Percentiles rank a stretch among this genome's conserved stretches.
These are phyloP conservation scores for Anthophora plumipes DNA, from an alignment of 2,888 invertebrate genomes.

Conservation along the genomic window DNA sequence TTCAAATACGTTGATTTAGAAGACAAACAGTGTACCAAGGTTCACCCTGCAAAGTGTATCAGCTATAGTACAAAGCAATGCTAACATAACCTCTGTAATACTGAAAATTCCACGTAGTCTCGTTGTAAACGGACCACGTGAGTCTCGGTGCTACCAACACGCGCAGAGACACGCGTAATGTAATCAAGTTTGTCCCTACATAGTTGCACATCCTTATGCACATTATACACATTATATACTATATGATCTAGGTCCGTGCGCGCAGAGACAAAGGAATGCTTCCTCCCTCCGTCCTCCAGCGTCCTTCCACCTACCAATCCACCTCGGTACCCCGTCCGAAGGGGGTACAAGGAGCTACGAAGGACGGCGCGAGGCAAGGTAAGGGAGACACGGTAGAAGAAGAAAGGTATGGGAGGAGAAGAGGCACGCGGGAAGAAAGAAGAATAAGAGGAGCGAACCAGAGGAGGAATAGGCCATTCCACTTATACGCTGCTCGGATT, in stretches of 20 bases:
- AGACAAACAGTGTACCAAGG: too few species aligned
- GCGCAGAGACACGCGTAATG: constrained; percentile 26
- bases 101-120: not conserved
- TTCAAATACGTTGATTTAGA: too few species aligned
- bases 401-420: constrained; percentile 57
- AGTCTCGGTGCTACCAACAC: not conserved
- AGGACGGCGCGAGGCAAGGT: constrained; percentile 68
- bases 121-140: not conserved
- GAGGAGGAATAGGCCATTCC: constrained; percentile 84
- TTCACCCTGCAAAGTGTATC: too few species aligned
- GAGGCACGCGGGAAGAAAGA: constrained; percentile 79
- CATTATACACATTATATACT: constrained; percentile 67
- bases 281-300: constrained; percentile 75
- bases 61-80: too few species aligned
- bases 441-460: constrained; percentile 81
- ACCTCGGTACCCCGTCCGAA: constrained; percentile 71
- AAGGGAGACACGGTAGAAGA: constrained; percentile 57
- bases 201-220: constrained; percentile 57
- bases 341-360: constrained; percentile 74
- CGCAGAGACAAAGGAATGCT: constrained; percentile 84
- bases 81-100: not conserved
- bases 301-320: constrained; percentile 73
- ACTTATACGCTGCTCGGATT: constrained; percentile 85
- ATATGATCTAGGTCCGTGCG: constrained; percentile 78
- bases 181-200: constrained; percentile 26